Percentiles rank a stretch among this genome's conserved stretches.
Conservation (phyloP, 2,888 invertebrate species). For the Lymantria dispar region DNA sequence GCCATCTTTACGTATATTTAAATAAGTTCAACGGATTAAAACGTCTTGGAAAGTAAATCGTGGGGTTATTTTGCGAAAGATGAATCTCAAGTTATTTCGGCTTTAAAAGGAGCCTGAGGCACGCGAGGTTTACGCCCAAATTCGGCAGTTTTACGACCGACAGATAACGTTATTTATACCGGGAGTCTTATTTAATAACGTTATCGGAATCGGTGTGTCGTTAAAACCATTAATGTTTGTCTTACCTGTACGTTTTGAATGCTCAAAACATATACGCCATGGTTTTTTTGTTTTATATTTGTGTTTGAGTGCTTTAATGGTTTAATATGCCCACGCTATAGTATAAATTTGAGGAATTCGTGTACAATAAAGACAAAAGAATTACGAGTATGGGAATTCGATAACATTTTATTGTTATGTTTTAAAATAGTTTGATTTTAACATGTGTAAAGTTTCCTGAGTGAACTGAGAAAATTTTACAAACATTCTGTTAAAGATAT, state of each 20-base stretch:
- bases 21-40: conserved; percentile 24
- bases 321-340: conserved; percentile 19
- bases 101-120: conserved; percentile 38
- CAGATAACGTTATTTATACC: conserved; percentile 64
- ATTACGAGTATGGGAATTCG: conserved; percentile 4
- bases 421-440: conserved; percentile 1
- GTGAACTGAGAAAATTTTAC: background rate
- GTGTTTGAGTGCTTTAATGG: conserved; percentile 25
- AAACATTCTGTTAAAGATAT: background rate
- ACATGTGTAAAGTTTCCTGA: conserved; percentile 1
- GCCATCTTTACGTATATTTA: conserved; percentile 29
- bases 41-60: conserved; percentile 14
- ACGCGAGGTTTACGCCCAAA: conserved; percentile 47
- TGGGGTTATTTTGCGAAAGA: background rate
- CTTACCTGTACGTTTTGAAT: conserved; percentile 47
- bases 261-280: conserved; percentile 40
- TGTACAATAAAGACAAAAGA: conserved; percentile 8
- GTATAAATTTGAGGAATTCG: conserved; percentile 6
- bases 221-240: conserved; percentile 63
- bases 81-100: conserved; percentile 36
- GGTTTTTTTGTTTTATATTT: conserved; percentile 33
- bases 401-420: background rate
- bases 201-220: conserved; percentile 60
- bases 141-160: conserved; percentile 62
- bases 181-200: conserved; percentile 66